phyloP scores from a whole-genome alignment of 2,797 vertebrate genomes.

The Syngnathus rostellatus region DNA sequence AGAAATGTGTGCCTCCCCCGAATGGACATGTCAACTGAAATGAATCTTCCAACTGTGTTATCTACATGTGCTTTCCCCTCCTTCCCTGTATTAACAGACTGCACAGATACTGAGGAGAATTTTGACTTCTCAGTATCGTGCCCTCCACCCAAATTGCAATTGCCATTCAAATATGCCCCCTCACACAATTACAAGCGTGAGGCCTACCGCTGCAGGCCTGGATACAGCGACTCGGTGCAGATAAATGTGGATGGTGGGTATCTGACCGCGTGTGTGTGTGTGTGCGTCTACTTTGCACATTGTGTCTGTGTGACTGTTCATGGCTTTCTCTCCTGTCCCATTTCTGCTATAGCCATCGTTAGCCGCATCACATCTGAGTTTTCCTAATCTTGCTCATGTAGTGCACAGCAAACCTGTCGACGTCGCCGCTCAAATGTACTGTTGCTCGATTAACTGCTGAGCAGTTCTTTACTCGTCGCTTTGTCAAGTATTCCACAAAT shows the following conservation, averaged over 20 bases:
- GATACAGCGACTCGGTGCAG: constrained; percentile 75
- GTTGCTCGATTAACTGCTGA: not conserved
- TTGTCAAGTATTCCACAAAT: not conserved
- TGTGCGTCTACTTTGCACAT: constrained; percentile 3
- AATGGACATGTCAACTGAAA: constrained; percentile 28
- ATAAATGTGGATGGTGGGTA: constrained; percentile 80
- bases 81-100: constrained; percentile 72
- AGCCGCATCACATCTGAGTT: constrained; percentile 1
- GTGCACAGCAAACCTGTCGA: not conserved
- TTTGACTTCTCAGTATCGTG: constrained; percentile 77
- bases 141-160: constrained; percentile 74
- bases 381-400: constrained; percentile 3
- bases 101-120: constrained; percentile 80
- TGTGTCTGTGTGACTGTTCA: constrained; percentile 19
- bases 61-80: constrained; percentile 60
- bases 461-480: not conserved
- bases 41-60: constrained; percentile 47
- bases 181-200: constrained; percentile 71
- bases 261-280: constrained; percentile 9
- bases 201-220: constrained; percentile 71
- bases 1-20: constrained; percentile 38
- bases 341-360: constrained; percentile 40
- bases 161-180: constrained; percentile 71
- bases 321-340: constrained; percentile 36
- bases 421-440: not conserved